Evolutionary conservation across 2,888 invertebrate species (phyloP).

Genomic region (Dryomyza anilis): DNA sequence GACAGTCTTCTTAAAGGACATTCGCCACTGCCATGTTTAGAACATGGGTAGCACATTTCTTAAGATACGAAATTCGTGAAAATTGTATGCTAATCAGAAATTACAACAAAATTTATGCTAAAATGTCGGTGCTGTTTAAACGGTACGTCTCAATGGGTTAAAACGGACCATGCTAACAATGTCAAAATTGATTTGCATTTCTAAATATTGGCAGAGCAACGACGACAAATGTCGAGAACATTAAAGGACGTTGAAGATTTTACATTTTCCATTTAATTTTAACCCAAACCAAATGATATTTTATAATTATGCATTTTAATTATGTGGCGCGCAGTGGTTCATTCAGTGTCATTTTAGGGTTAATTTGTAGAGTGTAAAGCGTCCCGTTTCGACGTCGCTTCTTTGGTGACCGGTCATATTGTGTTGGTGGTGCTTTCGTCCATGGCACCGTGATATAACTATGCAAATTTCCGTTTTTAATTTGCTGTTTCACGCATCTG

Average conservation of each 20-base stretch:
- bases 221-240: neutral
- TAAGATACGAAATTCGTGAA: no score
- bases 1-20: neutral
- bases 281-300: slow-evolving; percentile 11
- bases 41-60: no score
- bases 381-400: slow-evolving; percentile 18
- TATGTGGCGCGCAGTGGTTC: slow-evolving; percentile 40
- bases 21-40: neutral
- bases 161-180: neutral
- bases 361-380: slow-evolving; percentile 17
- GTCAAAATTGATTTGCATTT: slow-evolving; percentile 51
- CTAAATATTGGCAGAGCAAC: slow-evolving; percentile 42
- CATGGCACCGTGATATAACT: neutral
- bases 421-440: neutral
- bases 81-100: slow-evolving; percentile 55
- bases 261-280: no score
- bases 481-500: slow-evolving; percentile 18
- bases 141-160: no score
- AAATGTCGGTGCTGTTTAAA: no score
- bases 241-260: slow-evolving; percentile 9
- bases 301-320: slow-evolving; percentile 59
- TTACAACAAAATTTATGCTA: slow-evolving; percentile 25
- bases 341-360: slow-evolving; percentile 9
- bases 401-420: neutral
- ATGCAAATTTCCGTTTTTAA: slow-evolving; percentile 24